Conservation (phyloP, 2,888 invertebrate genomes). For the Drosophila kanekoi region DNA sequence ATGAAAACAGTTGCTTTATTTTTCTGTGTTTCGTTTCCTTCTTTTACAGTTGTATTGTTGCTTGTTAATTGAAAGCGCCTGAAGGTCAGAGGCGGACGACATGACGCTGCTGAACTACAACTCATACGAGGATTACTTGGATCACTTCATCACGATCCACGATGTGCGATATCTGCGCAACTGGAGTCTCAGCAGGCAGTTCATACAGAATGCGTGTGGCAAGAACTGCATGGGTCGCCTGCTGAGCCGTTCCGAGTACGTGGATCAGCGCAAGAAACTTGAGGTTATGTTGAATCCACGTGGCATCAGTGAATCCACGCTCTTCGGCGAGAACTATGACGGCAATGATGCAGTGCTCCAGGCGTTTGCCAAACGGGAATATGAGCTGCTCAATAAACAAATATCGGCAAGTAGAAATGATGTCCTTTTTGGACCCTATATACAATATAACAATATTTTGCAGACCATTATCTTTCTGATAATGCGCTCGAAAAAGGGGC, state of each 20-base stretch:
- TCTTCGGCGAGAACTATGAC: constrained; percentile 34
- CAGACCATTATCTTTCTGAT: constrained; percentile 58
- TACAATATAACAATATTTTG: background rate
- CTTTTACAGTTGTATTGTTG: background rate
- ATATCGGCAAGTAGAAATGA: constrained; percentile 37
- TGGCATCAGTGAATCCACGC: background rate
- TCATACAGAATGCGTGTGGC: constrained; percentile 42
- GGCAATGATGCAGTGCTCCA: constrained; percentile 46
- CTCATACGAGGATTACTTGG: constrained; percentile 53
- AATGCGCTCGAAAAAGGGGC: constrained; percentile 48
- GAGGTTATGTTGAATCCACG: constrained; percentile 17
- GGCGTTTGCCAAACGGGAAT: constrained; percentile 53
- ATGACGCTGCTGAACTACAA: constrained; percentile 45
- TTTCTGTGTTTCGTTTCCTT: background rate
- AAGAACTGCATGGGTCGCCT: constrained; percentile 40
- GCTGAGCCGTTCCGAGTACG: constrained; percentile 43
- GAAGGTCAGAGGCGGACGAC: background rate
- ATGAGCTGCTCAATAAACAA: constrained; percentile 32
- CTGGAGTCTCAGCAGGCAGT: constrained; percentile 27
- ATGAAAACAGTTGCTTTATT: background rate
- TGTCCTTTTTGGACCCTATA: background rate
- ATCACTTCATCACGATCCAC: constrained; percentile 44
- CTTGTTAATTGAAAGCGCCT: constrained; percentile 1
- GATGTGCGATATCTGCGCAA: constrained; percentile 49
- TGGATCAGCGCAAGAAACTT: constrained; percentile 20